Evolutionary conservation across 2,888 invertebrate genomes (phyloP).

Genomic region (Ypsolopha scabrella): DNA sequence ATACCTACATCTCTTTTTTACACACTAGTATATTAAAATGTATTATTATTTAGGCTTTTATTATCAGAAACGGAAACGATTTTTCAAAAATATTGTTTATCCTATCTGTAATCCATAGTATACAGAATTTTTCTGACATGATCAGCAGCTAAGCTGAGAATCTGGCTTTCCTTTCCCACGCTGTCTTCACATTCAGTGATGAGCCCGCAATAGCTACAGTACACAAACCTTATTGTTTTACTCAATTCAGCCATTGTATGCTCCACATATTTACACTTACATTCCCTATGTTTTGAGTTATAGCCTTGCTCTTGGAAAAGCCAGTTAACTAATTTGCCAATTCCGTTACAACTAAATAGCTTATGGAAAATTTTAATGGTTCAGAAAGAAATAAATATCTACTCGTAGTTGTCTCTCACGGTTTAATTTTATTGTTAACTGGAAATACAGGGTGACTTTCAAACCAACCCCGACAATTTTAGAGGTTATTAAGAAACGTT

Average conservation of each 20-base stretch:
- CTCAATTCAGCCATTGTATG: constrained; percentile 64
- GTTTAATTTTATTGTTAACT: constrained; percentile 1
- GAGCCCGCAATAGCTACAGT: constrained; percentile 51
- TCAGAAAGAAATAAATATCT: background rate
- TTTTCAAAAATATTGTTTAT: no score
- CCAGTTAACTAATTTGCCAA: constrained; percentile 1
- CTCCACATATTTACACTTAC: constrained; percentile 54
- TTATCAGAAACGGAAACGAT: no score
- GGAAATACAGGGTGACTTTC: no score
- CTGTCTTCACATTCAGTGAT: constrained; percentile 50
- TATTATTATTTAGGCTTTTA: no score
- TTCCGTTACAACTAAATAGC: background rate
- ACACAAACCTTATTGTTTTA: constrained; percentile 67
- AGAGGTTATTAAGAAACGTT: no score
- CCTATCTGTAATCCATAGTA: constrained; percentile 26
- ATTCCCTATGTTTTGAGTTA: constrained; percentile 34
- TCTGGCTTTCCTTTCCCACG: constrained; percentile 54
- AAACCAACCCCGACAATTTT: no score
- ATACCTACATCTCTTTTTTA: no score
- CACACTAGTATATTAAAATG: no score
- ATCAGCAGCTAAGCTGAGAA: constrained; percentile 14
- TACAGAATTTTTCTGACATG: constrained; percentile 33
- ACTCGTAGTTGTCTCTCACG: background rate
- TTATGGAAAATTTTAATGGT: constrained; percentile 1
- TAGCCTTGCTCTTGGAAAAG: background rate